phyloP scores from a whole-genome alignment of 2,113 vertebrate genomes.

The Anoura caudifer region DNA sequence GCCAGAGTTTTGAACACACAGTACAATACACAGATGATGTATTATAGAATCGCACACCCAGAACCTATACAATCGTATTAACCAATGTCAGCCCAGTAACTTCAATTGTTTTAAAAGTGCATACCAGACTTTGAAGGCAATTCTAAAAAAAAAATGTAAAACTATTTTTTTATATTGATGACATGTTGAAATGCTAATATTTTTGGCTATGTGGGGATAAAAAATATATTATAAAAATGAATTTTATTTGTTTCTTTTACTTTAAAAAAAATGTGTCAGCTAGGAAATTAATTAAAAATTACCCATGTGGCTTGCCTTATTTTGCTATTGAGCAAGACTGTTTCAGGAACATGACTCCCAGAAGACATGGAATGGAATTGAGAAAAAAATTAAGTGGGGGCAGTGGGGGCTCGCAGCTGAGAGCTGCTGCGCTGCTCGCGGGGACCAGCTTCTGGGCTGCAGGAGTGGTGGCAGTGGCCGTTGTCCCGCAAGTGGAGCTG shows the following conservation, averaged over 20 bases:
- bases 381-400: background rate
- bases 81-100: background rate
- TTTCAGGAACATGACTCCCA: background rate
- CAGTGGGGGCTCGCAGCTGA: background rate
- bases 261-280: background rate
- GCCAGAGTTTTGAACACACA: background rate
- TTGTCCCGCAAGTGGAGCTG: background rate
- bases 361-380: background rate
- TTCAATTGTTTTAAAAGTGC: background rate
- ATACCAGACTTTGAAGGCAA: background rate
- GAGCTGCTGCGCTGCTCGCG: rapidly evolving
- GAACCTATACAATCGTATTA: background rate
- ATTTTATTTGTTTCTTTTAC: background rate
- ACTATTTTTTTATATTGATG: background rate
- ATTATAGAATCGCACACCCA: background rate
- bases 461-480: background rate
- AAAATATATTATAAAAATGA: background rate
- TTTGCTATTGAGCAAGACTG: background rate
- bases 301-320: background rate
- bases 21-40: background rate
- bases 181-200: background rate
- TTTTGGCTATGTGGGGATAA: background rate
- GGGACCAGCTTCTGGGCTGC: rapidly evolving
- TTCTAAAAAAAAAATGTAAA: background rate
- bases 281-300: background rate